Conservation (phyloP, 2,113 vertebrate genomes). For the Axis porcinus region DNA sequence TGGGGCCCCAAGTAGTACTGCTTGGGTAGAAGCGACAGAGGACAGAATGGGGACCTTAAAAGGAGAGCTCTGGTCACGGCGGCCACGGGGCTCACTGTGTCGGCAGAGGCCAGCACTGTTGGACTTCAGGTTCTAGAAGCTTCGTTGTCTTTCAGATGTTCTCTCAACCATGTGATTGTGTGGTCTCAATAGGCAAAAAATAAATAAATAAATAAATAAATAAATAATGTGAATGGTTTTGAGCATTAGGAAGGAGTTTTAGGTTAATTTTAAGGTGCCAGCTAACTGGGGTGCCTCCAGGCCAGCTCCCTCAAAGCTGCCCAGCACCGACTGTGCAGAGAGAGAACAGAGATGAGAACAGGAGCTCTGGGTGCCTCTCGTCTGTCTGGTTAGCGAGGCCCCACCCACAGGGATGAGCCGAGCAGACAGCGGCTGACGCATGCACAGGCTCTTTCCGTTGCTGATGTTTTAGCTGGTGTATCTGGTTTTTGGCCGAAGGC, state of each 20-base stretch:
- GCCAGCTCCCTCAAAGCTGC: background rate
- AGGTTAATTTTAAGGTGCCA: background rate
- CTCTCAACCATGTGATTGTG: background rate
- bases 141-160: background rate
- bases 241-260: background rate
- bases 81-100: background rate
- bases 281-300: background rate
- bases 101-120: background rate
- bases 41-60: background rate
- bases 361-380: background rate
- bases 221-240: background rate
- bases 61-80: background rate
- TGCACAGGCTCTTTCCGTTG: accelerated
- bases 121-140: background rate
- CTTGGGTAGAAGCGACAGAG: no score
- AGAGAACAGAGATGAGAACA: accelerated
- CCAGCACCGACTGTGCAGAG: background rate
- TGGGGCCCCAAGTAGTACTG: background rate
- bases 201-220: no score
- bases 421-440: accelerated
- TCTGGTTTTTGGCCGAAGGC: accelerated
- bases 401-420: accelerated
- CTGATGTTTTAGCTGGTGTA: background rate
- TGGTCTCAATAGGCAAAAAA: background rate
- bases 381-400: background rate